A percentile compares a stretch with the other conserved stretches of the same genome.
Evolutionary conservation across 2,797 vertebrate genomes (phyloP).

Genomic region (Bradypodion pumilum): DNA sequence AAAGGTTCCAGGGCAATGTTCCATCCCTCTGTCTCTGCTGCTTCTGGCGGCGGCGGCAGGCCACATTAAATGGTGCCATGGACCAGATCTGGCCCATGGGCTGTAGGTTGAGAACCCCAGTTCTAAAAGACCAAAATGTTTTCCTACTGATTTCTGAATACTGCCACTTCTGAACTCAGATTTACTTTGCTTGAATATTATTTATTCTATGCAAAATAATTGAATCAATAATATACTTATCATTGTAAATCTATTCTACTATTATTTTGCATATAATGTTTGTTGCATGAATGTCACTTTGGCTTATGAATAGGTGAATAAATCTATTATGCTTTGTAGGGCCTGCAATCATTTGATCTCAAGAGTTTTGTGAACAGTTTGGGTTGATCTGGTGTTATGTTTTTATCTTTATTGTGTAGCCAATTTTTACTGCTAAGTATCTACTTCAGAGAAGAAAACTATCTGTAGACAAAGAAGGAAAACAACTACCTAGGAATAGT

Average conservation of each 20-base stretch:
- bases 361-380: background rate
- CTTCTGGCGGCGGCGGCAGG: too few relatives aligned
- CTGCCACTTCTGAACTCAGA: background rate
- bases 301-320: background rate
- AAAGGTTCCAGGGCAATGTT: too few relatives aligned
- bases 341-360: background rate
- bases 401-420: background rate
- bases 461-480: background rate
- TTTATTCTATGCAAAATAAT: too few relatives aligned
- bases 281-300: background rate
- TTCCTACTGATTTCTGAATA: background rate
- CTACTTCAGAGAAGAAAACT: background rate
- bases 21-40: too few relatives aligned
- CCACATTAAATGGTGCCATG: too few relatives aligned
- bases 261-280: background rate
- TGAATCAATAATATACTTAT: too few relatives aligned
- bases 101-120: too few relatives aligned
- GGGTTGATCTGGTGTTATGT: background rate
- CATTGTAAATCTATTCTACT: too few relatives aligned
- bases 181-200: too few relatives aligned
- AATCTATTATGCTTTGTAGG: background rate
- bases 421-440: background rate
- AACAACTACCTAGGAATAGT: background rate
- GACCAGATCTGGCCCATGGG: too few relatives aligned
- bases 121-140: background rate